Conservation (phyloP, 2,888 invertebrate species). For the Diarsia rubi region DNA sequence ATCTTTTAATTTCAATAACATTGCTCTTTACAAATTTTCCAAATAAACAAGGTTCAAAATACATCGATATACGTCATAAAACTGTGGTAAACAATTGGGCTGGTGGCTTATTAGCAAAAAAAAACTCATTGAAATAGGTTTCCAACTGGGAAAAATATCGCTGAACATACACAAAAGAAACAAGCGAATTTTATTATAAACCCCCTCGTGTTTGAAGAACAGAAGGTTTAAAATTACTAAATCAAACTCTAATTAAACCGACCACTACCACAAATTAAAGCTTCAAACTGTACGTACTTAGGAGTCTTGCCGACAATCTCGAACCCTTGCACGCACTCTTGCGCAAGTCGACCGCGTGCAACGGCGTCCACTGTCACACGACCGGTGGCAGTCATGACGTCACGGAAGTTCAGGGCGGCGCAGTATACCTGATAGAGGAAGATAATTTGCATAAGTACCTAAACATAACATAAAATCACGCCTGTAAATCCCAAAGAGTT, state of each 20-base stretch:
- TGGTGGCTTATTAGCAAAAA: too few relatives aligned
- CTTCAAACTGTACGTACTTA: slow-evolving; percentile 76
- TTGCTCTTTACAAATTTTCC: neutral
- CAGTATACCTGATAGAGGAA: slow-evolving; percentile 90
- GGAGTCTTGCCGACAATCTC: slow-evolving; percentile 92
- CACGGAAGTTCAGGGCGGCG: slow-evolving; percentile 97
- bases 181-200: too few relatives aligned
- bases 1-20: neutral
- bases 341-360: slow-evolving; percentile 91
- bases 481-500: neutral
- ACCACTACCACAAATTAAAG: neutral
- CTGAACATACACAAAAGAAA: too few relatives aligned
- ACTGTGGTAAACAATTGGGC: neutral
- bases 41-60: neutral
- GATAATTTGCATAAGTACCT: neutral
- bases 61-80: neutral
- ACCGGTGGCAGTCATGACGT: slow-evolving; percentile 98
- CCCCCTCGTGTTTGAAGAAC: too few relatives aligned
- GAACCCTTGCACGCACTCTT: slow-evolving; percentile 93
- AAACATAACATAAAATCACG: too few relatives aligned
- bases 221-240: neutral
- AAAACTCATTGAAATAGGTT: too few relatives aligned
- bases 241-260: neutral
- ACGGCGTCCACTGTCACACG: slow-evolving; percentile 96
- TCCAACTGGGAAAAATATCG: too few relatives aligned